Percentiles rank a stretch among this genome's conserved stretches.
These are phyloP conservation scores for Leptinotarsa undecemlineata DNA, from an alignment of 1,140 invertebrate genomes.

Conservation along the genomic window DNA sequence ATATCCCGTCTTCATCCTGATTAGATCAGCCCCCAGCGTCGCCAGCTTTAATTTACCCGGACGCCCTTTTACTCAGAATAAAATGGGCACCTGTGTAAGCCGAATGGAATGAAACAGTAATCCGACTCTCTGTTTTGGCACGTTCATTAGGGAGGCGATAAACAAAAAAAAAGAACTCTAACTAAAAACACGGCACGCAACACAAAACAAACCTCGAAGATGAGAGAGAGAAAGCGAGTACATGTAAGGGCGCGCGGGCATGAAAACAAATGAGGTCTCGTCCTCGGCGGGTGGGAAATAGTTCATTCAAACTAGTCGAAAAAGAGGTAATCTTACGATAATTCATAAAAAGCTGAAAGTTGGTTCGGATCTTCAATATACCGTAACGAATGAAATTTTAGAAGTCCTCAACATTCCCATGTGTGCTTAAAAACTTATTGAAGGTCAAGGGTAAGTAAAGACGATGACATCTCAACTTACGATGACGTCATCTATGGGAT, in stretches of 20 bases:
- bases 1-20: constrained; percentile 5
- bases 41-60: not conserved
- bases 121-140: not conserved
- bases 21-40: not conserved
- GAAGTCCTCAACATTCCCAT: too few relatives aligned
- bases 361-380: too few relatives aligned
- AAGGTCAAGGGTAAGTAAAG: too few relatives aligned
- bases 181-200: not conserved
- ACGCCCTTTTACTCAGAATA: not conserved
- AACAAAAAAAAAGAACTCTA: not conserved
- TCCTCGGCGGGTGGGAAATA: not conserved
- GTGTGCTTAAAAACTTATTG: too few relatives aligned
- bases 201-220: not conserved
- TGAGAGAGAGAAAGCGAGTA: not conserved
- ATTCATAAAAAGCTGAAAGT: too few relatives aligned
- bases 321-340: too few relatives aligned
- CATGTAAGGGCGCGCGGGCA: not conserved
- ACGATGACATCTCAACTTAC: too few relatives aligned
- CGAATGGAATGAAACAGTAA: constrained; percentile 3
- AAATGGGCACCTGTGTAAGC: not conserved
- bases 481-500: too few relatives aligned
- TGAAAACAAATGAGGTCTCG: constrained; percentile 1
- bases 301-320: too few relatives aligned
- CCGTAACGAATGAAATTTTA: too few relatives aligned
- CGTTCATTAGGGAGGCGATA: not conserved